Conservation (phyloP, 2,888 invertebrate species). For the Dicycla oo region DNA sequence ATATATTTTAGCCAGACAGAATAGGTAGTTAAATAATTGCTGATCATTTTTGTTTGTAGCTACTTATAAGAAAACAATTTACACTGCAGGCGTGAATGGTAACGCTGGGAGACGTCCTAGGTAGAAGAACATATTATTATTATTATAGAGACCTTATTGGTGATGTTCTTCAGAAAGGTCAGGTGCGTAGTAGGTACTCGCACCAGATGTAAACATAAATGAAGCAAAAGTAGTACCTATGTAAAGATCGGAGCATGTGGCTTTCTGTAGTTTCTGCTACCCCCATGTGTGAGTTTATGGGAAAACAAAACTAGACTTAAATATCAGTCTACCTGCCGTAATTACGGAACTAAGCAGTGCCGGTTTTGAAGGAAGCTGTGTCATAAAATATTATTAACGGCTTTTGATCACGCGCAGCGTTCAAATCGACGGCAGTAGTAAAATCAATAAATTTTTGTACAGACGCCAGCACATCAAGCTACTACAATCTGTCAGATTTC, state of each 20-base stretch:
- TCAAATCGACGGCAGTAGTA: neutral
- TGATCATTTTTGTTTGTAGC: neutral
- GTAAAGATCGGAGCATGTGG: neutral
- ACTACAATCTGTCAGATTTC: no score
- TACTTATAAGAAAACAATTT: neutral
- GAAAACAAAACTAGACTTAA: neutral
- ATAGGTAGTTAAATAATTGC: neutral
- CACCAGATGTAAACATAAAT: neutral
- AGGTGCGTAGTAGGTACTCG: neutral
- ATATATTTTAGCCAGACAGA: neutral
- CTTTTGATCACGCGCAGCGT: neutral
- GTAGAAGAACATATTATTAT: neutral
- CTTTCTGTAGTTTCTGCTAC: neutral
- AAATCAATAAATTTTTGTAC: slow-evolving; percentile 1
- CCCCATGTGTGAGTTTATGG: neutral
- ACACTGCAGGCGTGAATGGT: neutral
- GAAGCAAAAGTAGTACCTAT: neutral
- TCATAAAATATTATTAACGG: slow-evolving; percentile 14
- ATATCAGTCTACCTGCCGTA: neutral
- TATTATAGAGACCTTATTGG: neutral
- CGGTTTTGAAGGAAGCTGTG: slow-evolving; percentile 6
- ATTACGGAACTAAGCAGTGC: neutral
- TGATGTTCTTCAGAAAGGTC: neutral
- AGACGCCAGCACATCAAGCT: no score
- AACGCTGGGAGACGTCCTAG: neutral